Conservation (phyloP, 2,797 vertebrate genomes). For the Sebastes iracundus region DNA sequence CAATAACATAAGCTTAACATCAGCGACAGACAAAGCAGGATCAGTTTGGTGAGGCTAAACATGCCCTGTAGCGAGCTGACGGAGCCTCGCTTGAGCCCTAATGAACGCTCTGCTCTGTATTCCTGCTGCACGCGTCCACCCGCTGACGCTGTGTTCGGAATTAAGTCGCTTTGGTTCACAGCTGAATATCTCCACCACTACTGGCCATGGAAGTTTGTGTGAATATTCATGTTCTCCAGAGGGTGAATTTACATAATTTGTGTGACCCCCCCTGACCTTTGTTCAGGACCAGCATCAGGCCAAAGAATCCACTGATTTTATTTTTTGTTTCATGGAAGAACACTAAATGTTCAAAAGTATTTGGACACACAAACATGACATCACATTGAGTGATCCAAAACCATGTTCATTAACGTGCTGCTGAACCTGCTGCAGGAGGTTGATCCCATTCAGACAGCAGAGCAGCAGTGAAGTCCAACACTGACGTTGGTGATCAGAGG, state of each 20-base stretch:
- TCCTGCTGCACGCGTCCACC: slow-evolving; percentile 18
- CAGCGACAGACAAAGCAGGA: slow-evolving; percentile 16
- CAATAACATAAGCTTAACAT: slow-evolving; percentile 32
- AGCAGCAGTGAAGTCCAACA: too few species aligned
- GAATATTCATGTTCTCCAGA: slow-evolving; percentile 21
- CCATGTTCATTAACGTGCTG: too few species aligned
- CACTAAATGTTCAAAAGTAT: too few species aligned
- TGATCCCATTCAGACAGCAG: too few species aligned
- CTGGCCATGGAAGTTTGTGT: background rate
- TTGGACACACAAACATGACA: too few species aligned
- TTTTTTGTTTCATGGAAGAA: too few species aligned
- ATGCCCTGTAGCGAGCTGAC: slow-evolving; percentile 20
- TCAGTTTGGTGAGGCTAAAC: slow-evolving; percentile 30
- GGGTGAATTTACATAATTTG: background rate
- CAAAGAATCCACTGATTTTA: too few species aligned
- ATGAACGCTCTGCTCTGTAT: slow-evolving; percentile 37
- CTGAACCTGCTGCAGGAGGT: too few species aligned
- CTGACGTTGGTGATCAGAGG: too few species aligned
- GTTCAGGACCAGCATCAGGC: background rate
- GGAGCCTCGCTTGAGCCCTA: background rate
- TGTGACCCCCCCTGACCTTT: slow-evolving; percentile 13
- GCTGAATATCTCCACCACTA: background rate
- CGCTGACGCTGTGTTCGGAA: background rate
- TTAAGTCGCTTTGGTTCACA: background rate
- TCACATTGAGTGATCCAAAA: too few species aligned